These are phyloP conservation scores for Patiria miniata DNA, from an alignment of 35 echinoderm and acorn worm genomes.

Conservation along the genomic window DNA sequence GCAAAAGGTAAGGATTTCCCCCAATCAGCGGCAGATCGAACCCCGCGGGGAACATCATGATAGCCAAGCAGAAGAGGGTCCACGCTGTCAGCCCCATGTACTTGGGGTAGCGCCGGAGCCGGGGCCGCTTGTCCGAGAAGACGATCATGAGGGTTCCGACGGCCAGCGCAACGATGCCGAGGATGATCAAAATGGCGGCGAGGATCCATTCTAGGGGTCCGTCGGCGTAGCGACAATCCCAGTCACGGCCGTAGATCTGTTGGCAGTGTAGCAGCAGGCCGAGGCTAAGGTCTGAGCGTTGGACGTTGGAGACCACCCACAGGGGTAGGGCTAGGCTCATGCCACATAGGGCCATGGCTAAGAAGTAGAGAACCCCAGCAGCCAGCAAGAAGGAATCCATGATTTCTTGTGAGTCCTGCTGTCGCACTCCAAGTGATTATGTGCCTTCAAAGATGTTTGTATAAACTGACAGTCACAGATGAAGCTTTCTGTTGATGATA, in stretches of 20 bases:
- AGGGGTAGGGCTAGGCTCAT: constrained; percentile 76
- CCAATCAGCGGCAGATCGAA: constrained; percentile 92
- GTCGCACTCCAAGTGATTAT: neutral
- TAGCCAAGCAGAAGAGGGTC: constrained; percentile 89
- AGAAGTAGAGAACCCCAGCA: constrained; percentile 76
- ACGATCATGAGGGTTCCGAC: constrained; percentile 75
- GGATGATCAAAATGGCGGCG: constrained; percentile 75
- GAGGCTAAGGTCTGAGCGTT: constrained; percentile 66
- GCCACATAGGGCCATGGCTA: constrained; percentile 63
- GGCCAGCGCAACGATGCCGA: constrained; percentile 63
- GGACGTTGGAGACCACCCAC: constrained; percentile 78
- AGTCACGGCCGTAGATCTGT: constrained; percentile 70
- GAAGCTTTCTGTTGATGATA: neutral
- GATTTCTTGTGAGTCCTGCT: neutral
- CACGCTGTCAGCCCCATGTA: constrained; percentile 82
- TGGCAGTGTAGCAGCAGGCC: constrained; percentile 88
- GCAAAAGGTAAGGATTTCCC: constrained; percentile 82
- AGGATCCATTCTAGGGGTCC: constrained; percentile 81
- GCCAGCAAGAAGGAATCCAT: constrained; percentile 96
- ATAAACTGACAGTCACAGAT: neutral
- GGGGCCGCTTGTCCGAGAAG: constrained; percentile 70
- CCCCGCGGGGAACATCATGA: constrained; percentile 87
- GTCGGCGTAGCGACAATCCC: constrained; percentile 64
- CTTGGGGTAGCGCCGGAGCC: constrained; percentile 77
- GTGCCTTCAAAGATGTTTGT: neutral